phyloP scores from a whole-genome alignment of 1,140 invertebrate genomes.

The Archivesica marissinica region DNA sequence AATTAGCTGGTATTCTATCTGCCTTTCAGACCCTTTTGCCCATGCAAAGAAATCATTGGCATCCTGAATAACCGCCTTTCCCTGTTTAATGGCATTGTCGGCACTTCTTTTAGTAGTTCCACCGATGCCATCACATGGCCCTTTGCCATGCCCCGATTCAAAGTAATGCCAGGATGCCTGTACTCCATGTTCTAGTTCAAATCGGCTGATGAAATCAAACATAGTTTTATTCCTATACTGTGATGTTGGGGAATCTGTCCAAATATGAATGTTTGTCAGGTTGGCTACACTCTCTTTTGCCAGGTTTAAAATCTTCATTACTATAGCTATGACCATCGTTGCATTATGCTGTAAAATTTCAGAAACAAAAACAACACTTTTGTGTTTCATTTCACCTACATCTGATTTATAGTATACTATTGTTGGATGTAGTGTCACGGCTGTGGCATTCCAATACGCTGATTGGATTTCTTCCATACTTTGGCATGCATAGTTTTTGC shows the following conservation, averaged over 20 bases:
- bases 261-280: slow-evolving; percentile 1
- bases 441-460: slow-evolving; percentile 61
- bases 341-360: slow-evolving; percentile 19
- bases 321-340: slow-evolving; percentile 12
- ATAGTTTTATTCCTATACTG: slow-evolving; percentile 61
- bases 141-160: slow-evolving; percentile 26
- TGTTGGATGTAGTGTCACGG: slow-evolving; percentile 54
- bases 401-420: slow-evolving; percentile 17
- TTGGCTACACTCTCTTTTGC: background rate
- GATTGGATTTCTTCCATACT: slow-evolving; percentile 62
- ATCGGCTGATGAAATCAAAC: slow-evolving; percentile 27
- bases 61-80: slow-evolving; percentile 37
- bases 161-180: slow-evolving; percentile 9
- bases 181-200: background rate
- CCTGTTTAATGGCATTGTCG: slow-evolving; percentile 34
- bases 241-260: slow-evolving; percentile 35
- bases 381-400: slow-evolving; percentile 21
- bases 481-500: slow-evolving; percentile 62
- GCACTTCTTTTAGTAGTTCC: slow-evolving; percentile 39
- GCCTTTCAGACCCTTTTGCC: background rate
- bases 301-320: background rate
- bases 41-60: slow-evolving; percentile 39
- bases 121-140: slow-evolving; percentile 42
- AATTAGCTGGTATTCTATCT: slow-evolving; percentile 9
- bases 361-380: slow-evolving; percentile 28